Conservation (phyloP, 2,113 vertebrate species). For the Laticauda laticaudata region DNA sequence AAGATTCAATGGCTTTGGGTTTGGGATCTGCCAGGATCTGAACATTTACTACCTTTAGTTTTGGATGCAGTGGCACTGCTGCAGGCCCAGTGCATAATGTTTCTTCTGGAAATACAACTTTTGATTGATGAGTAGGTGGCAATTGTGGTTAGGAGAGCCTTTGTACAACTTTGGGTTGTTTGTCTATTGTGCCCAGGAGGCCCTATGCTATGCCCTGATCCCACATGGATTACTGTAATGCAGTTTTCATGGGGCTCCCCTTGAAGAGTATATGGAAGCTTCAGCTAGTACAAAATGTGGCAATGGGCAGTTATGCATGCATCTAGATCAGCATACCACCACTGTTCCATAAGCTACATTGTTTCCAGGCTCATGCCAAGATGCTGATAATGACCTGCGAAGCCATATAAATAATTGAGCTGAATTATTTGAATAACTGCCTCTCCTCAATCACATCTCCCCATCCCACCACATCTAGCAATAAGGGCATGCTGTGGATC, state of each 20-base stretch:
- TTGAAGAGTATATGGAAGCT: background rate
- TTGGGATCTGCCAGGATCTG: background rate
- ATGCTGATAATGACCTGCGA: background rate
- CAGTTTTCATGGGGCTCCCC: background rate
- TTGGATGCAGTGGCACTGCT: background rate
- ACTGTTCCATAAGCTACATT: background rate
- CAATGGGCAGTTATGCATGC: too few relatives aligned
- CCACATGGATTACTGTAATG: background rate
- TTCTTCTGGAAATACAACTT: too few relatives aligned
- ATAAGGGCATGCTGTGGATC: too few relatives aligned
- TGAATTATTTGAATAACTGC: background rate
- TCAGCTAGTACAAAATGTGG: background rate
- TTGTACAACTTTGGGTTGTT: too few relatives aligned
- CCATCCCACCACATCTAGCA: background rate
- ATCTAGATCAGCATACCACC: too few relatives aligned
- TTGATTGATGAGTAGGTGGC: too few relatives aligned
- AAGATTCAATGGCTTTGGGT: background rate
- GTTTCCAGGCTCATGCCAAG: background rate
- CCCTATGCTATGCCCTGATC: background rate
- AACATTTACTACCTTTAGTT: background rate
- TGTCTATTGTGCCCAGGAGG: too few relatives aligned
- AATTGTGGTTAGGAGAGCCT: too few relatives aligned
- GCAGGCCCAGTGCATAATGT: background rate
- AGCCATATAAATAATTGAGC: background rate
- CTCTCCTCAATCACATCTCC: background rate